A percentile compares a stretch with the other conserved stretches of the same genome.
Conservation (phyloP, 1,140 invertebrate genomes). For the Leguminivora glycinivorella region DNA sequence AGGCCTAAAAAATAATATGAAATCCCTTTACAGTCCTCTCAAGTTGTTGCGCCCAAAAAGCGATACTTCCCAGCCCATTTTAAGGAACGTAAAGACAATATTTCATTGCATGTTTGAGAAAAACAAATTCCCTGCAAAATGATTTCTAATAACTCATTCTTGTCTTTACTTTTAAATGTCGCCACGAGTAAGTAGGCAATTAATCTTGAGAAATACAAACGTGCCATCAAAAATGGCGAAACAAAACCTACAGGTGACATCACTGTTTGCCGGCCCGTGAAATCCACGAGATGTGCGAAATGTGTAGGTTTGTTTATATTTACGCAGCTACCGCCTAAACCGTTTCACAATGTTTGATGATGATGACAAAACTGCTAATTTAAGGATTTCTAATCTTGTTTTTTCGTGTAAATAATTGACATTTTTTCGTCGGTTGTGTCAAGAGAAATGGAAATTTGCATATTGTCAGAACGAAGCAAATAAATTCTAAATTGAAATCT, state of each 20-base stretch:
- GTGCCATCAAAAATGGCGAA: not conserved
- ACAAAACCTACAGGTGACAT: constrained; percentile 11
- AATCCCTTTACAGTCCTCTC: too few relatives aligned
- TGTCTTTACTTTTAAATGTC: too few relatives aligned
- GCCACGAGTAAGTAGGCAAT: not conserved
- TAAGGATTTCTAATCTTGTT: constrained; percentile 4
- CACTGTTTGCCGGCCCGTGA: constrained; percentile 6
- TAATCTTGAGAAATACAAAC: constrained; percentile 1
- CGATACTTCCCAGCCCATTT: too few relatives aligned
- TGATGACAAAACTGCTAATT: constrained; percentile 11
- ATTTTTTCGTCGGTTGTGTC: not conserved
- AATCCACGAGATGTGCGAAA: constrained; percentile 21
- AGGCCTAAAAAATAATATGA: too few relatives aligned
- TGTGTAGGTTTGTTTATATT: constrained; percentile 16
- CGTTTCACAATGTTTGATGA: constrained; percentile 18
- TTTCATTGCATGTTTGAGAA: too few relatives aligned
- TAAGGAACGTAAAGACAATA: too few relatives aligned
- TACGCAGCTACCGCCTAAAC: not conserved
- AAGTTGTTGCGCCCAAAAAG: too few relatives aligned
- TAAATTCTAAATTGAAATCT: too few relatives aligned
- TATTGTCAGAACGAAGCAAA: too few relatives aligned
- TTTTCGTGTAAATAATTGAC: not conserved
- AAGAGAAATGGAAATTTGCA: too few relatives aligned
- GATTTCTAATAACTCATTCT: too few relatives aligned
- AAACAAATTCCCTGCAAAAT: too few relatives aligned